Conservation (phyloP, 2,113 vertebrate species). For the Ahaetulla prasina region DNA sequence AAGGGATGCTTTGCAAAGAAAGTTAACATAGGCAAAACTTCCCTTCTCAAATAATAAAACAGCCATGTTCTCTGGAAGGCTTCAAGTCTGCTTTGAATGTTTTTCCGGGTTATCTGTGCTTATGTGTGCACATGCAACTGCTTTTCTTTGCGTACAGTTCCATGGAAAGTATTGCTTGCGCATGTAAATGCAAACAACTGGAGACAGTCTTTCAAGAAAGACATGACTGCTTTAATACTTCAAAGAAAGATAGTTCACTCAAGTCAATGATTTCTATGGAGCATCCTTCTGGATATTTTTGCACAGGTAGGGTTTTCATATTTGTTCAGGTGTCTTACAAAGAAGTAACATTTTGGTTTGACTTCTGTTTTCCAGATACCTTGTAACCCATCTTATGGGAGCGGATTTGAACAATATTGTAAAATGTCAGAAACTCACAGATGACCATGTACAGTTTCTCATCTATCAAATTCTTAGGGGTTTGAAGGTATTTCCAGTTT, state of each 20-base stretch:
- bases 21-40: not conserved
- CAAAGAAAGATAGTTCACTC: not conserved
- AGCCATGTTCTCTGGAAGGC: not conserved
- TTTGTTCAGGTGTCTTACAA: not conserved
- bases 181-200: not conserved
- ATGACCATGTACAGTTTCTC: constrained; percentile 98
- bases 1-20: not conserved
- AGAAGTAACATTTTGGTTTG: not conserved
- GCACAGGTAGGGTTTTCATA: not conserved
- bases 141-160: not conserved
- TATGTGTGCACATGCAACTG: not conserved
- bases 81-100: not conserved
- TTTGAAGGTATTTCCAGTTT: constrained; percentile 79
- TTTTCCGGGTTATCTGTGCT: not conserved
- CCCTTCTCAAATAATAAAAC: not conserved
- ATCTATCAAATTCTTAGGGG: constrained; percentile 98
- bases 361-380: constrained; percentile 75
- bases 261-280: not conserved
- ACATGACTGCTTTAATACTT: not conserved
- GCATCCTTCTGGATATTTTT: not conserved
- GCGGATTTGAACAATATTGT: constrained; percentile 99
- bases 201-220: not conserved
- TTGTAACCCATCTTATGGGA: constrained; percentile 98
- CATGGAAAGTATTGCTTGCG: not conserved
- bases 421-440: constrained; percentile 97